Percentiles rank a stretch among this genome's conserved stretches.
Conservation (phyloP, 37 sponge, comb jelly and placozoan genomes). For the Hormiphora californensis region DNA sequence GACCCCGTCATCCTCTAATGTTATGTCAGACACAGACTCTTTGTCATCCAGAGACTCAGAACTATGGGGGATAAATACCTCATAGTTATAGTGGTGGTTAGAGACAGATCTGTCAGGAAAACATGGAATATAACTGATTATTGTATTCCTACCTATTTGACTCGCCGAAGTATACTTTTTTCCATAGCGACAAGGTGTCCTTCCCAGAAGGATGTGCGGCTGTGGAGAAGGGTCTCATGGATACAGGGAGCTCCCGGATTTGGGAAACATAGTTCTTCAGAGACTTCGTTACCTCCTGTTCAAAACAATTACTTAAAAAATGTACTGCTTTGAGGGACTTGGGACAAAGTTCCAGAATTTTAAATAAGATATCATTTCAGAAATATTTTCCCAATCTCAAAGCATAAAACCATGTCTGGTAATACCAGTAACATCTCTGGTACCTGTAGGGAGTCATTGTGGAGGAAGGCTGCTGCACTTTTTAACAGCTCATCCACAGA, state of each 20-base stretch:
- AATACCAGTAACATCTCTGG: too few species aligned
- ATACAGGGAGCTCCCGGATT: background rate
- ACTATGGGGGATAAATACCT: background rate
- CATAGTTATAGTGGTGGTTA: background rate
- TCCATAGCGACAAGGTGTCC: conserved; percentile 33
- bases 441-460: conserved; percentile 16
- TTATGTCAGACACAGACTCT: conserved; percentile 12
- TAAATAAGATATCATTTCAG: too few species aligned
- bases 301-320: background rate
- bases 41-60: background rate
- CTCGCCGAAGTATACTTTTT: background rate
- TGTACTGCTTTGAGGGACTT: too few species aligned
- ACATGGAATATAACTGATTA: background rate
- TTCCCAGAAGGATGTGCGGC: conserved; percentile 45
- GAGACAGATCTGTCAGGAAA: background rate
- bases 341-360: too few species aligned
- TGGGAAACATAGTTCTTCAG: conserved; percentile 48
- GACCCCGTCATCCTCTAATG: conserved; percentile 37
- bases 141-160: background rate
- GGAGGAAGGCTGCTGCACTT: conserved; percentile 28
- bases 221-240: background rate
- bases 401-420: too few species aligned
- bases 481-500: conserved; percentile 46
- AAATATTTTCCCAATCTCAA: too few species aligned
- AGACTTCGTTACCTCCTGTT: conserved; percentile 32